These are phyloP conservation scores for Circaetus gallicus DNA, from an alignment of 2,113 vertebrate genomes.

Conservation along the genomic window DNA sequence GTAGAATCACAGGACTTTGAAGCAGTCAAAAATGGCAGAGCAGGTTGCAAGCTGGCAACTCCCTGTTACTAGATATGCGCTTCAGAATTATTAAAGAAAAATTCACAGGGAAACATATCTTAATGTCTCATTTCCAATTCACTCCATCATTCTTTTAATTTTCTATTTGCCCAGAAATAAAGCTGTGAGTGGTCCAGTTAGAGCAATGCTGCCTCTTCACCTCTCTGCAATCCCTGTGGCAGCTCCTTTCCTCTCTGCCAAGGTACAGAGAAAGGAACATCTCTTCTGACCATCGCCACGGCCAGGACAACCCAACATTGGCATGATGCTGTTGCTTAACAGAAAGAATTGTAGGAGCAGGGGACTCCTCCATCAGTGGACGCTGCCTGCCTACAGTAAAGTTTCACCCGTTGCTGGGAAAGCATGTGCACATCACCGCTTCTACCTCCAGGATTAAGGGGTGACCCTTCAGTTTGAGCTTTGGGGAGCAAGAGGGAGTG, in stretches of 20 bases:
- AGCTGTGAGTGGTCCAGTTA: background rate
- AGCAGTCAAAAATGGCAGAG: background rate
- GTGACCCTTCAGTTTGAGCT: slow-evolving; percentile 32
- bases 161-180: background rate
- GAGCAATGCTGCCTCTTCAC: background rate
- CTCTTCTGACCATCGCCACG: background rate
- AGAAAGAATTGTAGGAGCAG: background rate
- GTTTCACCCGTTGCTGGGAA: background rate
- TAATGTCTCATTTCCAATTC: background rate
- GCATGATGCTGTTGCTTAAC: background rate
- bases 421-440: background rate
- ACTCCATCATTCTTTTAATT: background rate
- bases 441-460: slow-evolving; percentile 7
- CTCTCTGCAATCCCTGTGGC: background rate
- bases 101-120: background rate
- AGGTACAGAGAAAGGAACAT: background rate
- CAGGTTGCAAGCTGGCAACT: background rate
- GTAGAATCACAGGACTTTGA: background rate
- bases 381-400: background rate
- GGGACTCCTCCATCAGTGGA: background rate
- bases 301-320: background rate
- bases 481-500: background rate
- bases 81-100: background rate
- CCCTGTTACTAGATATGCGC: background rate
- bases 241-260: background rate